Conservation (phyloP, 1,140 invertebrate species). For the Cotesia glomerata region DNA sequence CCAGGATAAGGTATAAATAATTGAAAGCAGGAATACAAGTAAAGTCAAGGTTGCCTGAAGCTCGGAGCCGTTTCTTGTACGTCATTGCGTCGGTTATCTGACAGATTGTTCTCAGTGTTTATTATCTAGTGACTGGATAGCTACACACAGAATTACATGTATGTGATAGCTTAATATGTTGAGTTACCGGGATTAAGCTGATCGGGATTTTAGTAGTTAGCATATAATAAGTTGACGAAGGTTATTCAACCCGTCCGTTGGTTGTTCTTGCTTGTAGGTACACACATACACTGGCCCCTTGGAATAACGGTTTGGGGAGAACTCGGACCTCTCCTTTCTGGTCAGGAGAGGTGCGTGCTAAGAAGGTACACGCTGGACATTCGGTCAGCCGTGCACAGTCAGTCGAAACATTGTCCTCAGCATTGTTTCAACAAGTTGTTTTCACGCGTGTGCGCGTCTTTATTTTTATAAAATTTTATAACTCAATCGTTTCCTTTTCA, state of each 20-base stretch:
- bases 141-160: not conserved
- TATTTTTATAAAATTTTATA: conserved; percentile 1
- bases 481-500: not conserved
- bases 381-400: conserved; percentile 62
- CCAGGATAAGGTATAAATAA: too few relatives aligned
- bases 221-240: conserved; percentile 49
- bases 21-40: too few relatives aligned
- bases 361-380: conserved; percentile 38
- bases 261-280: conserved; percentile 8
- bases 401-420: conserved; percentile 54
- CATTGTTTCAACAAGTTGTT: not conserved
- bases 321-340: conserved; percentile 40
- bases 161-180: not conserved
- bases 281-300: conserved; percentile 14
- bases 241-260: conserved; percentile 58
- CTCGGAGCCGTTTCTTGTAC: not conserved
- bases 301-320: conserved; percentile 40
- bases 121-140: not conserved
- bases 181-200: not conserved
- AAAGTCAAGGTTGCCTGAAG: too few relatives aligned
- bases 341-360: conserved; percentile 23
- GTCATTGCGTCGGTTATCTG: not conserved
- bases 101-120: too few relatives aligned
- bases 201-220: conserved; percentile 41
- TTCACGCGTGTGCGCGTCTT: conserved; percentile 12